Percentiles rank a stretch among this genome's conserved stretches.
phyloP scores from a whole-genome alignment of 2,797 vertebrate genomes.

The Phataginus tricuspis region DNA sequence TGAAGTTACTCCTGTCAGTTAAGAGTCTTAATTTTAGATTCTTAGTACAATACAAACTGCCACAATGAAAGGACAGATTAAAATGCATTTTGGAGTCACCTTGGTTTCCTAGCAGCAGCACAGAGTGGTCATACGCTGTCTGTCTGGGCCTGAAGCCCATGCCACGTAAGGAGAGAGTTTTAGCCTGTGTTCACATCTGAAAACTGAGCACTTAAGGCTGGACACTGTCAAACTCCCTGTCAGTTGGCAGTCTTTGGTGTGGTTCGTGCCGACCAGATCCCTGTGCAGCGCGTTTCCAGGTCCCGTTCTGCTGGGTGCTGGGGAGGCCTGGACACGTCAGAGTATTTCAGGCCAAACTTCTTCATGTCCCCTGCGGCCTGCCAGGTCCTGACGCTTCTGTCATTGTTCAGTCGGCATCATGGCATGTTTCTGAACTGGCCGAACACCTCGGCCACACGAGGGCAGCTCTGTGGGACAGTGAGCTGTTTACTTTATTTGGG shows the following conservation, averaged over 20 bases:
- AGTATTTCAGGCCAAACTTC: slow-evolving; percentile 69
- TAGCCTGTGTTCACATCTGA: neutral
- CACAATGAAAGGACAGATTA: neutral
- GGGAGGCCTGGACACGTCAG: neutral
- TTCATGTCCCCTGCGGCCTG: slow-evolving; percentile 62
- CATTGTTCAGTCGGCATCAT: slow-evolving; percentile 70
- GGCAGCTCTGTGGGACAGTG: neutral
- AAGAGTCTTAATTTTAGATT: neutral
- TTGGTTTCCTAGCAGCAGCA: neutral
- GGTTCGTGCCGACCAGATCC: slow-evolving; percentile 72
- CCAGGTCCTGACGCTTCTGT: slow-evolving; percentile 29
- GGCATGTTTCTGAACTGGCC: neutral
- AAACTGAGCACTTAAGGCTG: neutral
- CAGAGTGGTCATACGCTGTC: neutral
- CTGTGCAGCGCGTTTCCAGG: neutral
- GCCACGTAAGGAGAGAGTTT: neutral
- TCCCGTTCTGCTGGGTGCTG: slow-evolving; percentile 18
- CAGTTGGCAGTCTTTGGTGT: neutral
- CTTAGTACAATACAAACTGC: neutral
- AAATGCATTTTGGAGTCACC: neutral
- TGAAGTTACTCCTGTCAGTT: neutral
- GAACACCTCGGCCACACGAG: neutral
- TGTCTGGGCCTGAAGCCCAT: neutral
- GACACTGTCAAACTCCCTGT: neutral
- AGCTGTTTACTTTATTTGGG: neutral